Conservation (phyloP, 2,113 vertebrate genomes). For the Anser cygnoides region DNA sequence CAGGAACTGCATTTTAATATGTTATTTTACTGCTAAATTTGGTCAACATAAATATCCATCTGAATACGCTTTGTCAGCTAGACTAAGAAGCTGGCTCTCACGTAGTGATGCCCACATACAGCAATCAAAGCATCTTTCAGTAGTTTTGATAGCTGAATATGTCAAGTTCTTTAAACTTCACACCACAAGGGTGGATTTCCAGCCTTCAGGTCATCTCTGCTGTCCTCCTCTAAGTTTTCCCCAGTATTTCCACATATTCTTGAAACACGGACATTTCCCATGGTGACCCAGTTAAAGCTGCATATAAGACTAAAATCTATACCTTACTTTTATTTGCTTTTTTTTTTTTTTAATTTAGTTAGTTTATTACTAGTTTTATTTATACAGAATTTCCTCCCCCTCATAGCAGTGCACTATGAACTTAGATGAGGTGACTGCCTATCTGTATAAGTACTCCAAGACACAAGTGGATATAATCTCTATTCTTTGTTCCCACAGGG, state of each 20-base stretch:
- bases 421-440: not conserved
- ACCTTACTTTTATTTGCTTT: not conserved
- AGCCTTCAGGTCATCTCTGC: not conserved
- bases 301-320: not conserved
- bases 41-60: not conserved
- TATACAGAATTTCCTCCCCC: not conserved
- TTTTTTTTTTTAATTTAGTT: not conserved
- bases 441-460: not conserved
- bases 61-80: not conserved
- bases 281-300: not conserved
- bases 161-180: not conserved
- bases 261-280: not conserved
- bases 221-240: not conserved
- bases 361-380: not conserved
- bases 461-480: not conserved
- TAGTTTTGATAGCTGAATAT: not conserved
- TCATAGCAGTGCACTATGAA: not conserved
- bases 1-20: not conserved
- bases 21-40: slow-evolving; percentile 17
- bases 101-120: not conserved
- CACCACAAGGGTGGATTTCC: not conserved
- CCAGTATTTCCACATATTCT: not conserved
- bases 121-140: not conserved
- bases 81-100: not conserved
- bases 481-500: not conserved